Evolutionary conservation across 2,888 invertebrate genomes (phyloP), one percentile per base, ranked within the genome.

Genomic region (Drosophila multiciliata): DNA sequence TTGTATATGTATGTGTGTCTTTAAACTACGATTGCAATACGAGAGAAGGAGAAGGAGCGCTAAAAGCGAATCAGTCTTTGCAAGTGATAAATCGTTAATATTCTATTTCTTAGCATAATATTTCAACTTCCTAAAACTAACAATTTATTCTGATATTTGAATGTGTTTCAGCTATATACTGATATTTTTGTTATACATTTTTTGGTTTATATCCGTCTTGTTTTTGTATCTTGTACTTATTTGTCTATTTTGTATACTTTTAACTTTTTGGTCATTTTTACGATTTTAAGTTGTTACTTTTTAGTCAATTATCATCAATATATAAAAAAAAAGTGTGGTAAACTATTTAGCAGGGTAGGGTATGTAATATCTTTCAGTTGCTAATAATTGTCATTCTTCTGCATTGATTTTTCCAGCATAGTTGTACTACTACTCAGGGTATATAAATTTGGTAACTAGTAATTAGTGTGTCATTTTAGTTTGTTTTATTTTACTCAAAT

Each of bases 1-100:
- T 53, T 36, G 12, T 57, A 15, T 54, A 42, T 40, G 23, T 49
- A 35, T 35, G 38, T 62, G 54, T 55, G 23, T 32, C 33, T 36
- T 53, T 32, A 29, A 32, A 38, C 54, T 61, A 54, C 38, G 38
- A 32, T 52, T 23, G 29, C 54, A 54, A 54, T 61, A 38, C 54
- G 54, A 54, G 36, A n/a, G 52, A 5, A 23, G 52, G 33, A 29
- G 26, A 23, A 29, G 61, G 54, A 29, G 32, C 54, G 23, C 38
- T 61, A 54, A 6, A 32, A n/a, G 29, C 55, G 7, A 32, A 55
- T 55, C 38, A 38, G 55, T 57, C 20, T 15, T 32, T n/a, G 40
- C 26, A 17, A 17, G 36, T 12, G 20, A 12, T 20, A 2, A 7
- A 12, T 12, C 12, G 4, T 12, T 12, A 26, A 15, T 53, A 23